Conservation (phyloP, 2,888 invertebrate genomes). For the Cynaeus angustus region DNA sequence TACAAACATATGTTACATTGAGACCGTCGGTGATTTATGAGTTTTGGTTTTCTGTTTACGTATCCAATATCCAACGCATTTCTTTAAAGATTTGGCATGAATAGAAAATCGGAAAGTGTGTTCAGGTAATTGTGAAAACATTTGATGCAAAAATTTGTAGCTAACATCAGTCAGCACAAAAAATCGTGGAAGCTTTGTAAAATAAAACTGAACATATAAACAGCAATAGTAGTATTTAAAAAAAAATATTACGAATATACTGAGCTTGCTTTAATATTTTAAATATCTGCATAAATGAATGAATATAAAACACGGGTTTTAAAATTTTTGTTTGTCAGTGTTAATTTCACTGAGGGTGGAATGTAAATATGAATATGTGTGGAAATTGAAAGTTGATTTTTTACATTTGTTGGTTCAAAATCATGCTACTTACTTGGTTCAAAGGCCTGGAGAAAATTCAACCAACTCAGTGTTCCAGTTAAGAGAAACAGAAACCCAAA, state of each 20-base stretch:
- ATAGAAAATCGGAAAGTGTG: conserved; percentile 55
- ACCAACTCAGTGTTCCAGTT: conserved; percentile 14
- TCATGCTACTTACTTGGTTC: conserved; percentile 30
- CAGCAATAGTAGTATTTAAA: too few species aligned
- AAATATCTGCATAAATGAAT: too few species aligned
- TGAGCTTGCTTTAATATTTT: too few species aligned
- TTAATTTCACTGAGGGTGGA: too few species aligned
- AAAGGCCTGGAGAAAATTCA: conserved; percentile 12
- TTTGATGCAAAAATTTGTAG: conserved; percentile 48
- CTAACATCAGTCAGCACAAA: conserved; percentile 1
- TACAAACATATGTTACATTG: conserved; percentile 60
- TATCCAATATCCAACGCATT: conserved; percentile 61
- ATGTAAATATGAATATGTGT: too few species aligned
- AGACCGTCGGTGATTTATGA: conserved; percentile 62
- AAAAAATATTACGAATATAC: too few species aligned
- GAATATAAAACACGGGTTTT: too few species aligned
- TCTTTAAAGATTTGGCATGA: conserved; percentile 61
- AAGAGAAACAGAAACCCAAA: conserved; percentile 36
- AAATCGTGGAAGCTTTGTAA: neutral
- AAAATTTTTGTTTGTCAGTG: too few species aligned
- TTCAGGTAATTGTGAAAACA: conserved; percentile 58
- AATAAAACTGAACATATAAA: too few species aligned
- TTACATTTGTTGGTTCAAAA: too few species aligned
- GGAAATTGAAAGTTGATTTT: too few species aligned
- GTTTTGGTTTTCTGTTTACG: conserved; percentile 62